Evolutionary conservation across 2,797 vertebrate genomes (phyloP).

Genomic region (Scarus forsteni): DNA sequence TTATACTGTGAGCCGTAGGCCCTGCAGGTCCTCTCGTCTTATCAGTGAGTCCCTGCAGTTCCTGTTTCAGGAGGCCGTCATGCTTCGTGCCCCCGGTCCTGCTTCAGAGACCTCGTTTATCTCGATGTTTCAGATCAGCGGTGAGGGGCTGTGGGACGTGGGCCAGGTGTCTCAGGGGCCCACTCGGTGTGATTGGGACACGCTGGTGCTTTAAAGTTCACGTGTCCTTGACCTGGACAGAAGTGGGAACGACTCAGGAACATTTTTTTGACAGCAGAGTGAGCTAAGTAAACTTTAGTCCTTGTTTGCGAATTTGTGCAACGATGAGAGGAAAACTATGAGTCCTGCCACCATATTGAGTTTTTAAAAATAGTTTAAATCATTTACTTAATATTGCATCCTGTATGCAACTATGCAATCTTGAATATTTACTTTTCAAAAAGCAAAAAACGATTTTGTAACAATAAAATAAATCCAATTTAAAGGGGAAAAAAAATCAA

Average conservation of each 20-base stretch:
- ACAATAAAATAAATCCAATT: too few relatives aligned
- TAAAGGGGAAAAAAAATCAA: too few relatives aligned
- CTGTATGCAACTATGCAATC: too few relatives aligned
- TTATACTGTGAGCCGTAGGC: conserved; percentile 22
- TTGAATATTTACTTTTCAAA: too few relatives aligned
- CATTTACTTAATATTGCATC: too few relatives aligned
- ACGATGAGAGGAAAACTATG: too few relatives aligned
- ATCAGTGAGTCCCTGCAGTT: conserved; percentile 6
- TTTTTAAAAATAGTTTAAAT: too few relatives aligned
- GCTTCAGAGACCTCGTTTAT: conserved; percentile 22
- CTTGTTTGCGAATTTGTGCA: too few relatives aligned
- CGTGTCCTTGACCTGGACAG: conserved; percentile 10
- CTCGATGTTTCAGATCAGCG: conserved; percentile 29
- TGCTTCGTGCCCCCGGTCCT: conserved; percentile 32
- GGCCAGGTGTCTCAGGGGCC: conserved; percentile 33
- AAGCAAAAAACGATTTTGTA: too few relatives aligned
- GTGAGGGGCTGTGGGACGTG: conserved; percentile 18
- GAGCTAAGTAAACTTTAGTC: not conserved
- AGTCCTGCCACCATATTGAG: too few relatives aligned
- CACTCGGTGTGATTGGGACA: conserved; percentile 17
- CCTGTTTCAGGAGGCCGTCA: conserved; percentile 38
- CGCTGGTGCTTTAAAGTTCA: conserved; percentile 17
- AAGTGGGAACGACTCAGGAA: not conserved
- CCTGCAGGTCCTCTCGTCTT: conserved; percentile 46
- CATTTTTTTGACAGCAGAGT: not conserved